phyloP scores from a whole-genome alignment of 1,140 invertebrate genomes.

The Pomacea maculata region DNA sequence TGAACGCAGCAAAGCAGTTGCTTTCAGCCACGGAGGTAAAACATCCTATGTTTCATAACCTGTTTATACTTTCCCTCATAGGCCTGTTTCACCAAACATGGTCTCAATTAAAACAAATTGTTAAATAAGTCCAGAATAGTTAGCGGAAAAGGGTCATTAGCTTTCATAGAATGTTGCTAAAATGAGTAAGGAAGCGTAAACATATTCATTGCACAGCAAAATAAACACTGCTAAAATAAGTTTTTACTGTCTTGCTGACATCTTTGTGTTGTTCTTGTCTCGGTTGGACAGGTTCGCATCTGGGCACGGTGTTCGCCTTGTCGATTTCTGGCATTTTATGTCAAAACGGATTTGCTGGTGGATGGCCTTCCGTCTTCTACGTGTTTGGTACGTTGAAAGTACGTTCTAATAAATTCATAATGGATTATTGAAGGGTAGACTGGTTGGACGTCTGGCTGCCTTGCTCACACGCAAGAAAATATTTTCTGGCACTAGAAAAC shows the following conservation, averaged over 20 bases:
- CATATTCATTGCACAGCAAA: neutral
- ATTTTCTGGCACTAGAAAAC: neutral
- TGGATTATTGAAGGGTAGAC: conserved; percentile 74
- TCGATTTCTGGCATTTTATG: conserved; percentile 62
- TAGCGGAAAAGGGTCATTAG: neutral
- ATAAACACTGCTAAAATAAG: neutral
- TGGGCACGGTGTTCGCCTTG: conserved; percentile 56
- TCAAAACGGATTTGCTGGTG: conserved; percentile 65
- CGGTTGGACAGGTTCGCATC: conserved; percentile 21
- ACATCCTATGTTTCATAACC: neutral
- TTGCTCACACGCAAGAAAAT: too few species aligned
- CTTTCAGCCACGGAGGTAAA: conserved; percentile 54
- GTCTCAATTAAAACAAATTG: neutral
- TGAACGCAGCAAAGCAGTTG: conserved; percentile 72
- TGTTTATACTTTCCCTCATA: neutral
- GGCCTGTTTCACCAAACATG: neutral
- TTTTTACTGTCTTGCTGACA: neutral
- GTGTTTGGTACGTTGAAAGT: conserved; percentile 23
- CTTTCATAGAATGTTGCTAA: neutral
- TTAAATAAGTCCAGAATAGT: neutral
- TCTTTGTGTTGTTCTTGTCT: neutral
- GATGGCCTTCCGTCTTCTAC: conserved; percentile 92
- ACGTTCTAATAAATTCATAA: conserved; percentile 34
- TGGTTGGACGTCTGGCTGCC: neutral
- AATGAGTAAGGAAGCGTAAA: neutral